Conservation (phyloP, 2,113 vertebrate species). For the Microtus montanus region DNA sequence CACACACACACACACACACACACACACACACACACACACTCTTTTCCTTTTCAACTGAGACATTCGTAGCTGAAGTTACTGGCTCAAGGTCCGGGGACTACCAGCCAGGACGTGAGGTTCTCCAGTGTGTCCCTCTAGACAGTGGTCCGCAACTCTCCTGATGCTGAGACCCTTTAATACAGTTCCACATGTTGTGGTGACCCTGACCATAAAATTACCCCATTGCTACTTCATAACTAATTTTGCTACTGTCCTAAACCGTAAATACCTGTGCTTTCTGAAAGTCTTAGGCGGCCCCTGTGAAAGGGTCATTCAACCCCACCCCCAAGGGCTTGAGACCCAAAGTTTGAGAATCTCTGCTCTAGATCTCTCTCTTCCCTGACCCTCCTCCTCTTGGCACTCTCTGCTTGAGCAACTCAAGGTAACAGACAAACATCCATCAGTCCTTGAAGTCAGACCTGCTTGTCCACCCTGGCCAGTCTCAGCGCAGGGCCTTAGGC, state of each 20-base stretch:
- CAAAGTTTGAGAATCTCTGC: not conserved
- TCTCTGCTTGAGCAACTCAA: not conserved
- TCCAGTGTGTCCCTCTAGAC: not conserved
- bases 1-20: not conserved
- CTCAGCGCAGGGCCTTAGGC: not conserved
- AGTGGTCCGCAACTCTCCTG: not conserved
- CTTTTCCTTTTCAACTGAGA: not conserved
- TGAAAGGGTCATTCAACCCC: not conserved
- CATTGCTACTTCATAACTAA: not conserved
- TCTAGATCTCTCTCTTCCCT: not conserved
- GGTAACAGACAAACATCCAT: not conserved
- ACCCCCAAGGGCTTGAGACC: too few relatives aligned
- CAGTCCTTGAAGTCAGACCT: not conserved
- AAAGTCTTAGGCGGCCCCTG: not conserved
- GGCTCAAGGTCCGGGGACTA: too few relatives aligned
- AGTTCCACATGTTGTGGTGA: not conserved
- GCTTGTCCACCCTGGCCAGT: too few relatives aligned
- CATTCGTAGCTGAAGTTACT: not conserved
- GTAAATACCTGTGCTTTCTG: not conserved
- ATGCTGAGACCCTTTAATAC: not conserved
- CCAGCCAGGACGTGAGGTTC: not conserved
- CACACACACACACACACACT: too few relatives aligned
- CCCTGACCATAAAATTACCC: not conserved
- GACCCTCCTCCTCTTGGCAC: not conserved
- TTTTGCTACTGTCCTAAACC: too few relatives aligned